Conservation (phyloP, 1,140 invertebrate species). For the Gonioctena quinquepunctata region DNA sequence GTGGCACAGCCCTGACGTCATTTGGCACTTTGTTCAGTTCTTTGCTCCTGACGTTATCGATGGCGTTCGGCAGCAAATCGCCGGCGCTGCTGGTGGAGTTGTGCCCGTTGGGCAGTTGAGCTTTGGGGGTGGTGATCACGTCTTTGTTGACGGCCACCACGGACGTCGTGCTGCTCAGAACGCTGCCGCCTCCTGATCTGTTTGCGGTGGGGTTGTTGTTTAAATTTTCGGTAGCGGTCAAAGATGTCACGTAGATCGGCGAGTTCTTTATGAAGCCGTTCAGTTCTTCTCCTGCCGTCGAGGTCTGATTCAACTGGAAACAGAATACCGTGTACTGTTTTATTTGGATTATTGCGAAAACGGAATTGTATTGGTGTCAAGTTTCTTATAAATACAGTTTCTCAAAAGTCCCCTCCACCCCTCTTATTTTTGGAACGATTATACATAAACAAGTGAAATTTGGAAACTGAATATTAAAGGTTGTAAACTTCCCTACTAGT, state of each 20-base stretch:
- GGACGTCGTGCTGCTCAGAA: conserved; percentile 43
- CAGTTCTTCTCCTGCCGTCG: conserved; percentile 64
- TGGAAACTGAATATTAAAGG: too few species aligned
- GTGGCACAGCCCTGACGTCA: conserved; percentile 33
- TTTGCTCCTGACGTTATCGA: background rate
- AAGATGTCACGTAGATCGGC: conserved; percentile 79
- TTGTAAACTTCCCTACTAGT: too few species aligned
- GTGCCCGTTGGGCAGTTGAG: conserved; percentile 41
- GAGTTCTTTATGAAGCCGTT: conserved; percentile 75
- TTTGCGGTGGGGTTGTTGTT: conserved; percentile 55
- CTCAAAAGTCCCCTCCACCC: too few species aligned
- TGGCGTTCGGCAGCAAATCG: conserved; percentile 1
- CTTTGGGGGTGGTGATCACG: conserved; percentile 32
- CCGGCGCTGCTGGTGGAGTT: conserved; percentile 20
- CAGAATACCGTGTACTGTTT: too few species aligned
- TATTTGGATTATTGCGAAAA: background rate
- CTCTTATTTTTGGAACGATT: too few species aligned
- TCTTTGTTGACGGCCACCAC: conserved; percentile 40
- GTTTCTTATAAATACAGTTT: too few species aligned
- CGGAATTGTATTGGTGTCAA: too few species aligned
- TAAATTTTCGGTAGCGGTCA: conserved; percentile 65
- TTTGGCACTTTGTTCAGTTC: conserved; percentile 37
- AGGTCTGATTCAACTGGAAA: conserved; percentile 69
- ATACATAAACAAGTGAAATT: too few species aligned
- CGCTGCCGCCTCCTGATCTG: conserved; percentile 34